Conservation (phyloP, 2,888 invertebrate genomes). For the Terebella lapidaria region DNA sequence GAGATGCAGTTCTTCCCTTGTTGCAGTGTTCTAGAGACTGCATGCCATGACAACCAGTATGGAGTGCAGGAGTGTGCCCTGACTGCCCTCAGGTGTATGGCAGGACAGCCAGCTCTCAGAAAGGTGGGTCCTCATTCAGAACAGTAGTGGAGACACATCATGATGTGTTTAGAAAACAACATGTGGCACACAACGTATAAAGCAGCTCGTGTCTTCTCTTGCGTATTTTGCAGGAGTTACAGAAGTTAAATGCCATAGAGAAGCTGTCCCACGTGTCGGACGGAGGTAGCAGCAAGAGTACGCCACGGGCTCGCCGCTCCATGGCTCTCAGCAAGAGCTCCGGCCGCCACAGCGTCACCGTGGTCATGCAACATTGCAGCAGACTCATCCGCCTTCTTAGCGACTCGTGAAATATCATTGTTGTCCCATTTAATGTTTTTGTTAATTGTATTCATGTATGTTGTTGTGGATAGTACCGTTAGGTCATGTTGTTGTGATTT, state of each 20-base stretch:
- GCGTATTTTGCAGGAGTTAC: conserved; percentile 34
- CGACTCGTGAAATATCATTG: no score
- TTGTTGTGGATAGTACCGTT: no score
- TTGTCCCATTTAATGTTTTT: no score
- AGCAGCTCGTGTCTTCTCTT: not conserved
- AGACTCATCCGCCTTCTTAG: conserved; percentile 37
- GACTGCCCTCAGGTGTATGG: conserved; percentile 41
- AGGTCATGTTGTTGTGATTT: no score
- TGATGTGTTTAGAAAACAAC: not conserved
- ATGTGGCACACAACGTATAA: not conserved
- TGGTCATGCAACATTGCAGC: conserved; percentile 39
- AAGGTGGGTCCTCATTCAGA: conserved; percentile 28
- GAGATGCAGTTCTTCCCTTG: no score
- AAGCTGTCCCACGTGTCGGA: conserved; percentile 33
- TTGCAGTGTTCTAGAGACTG: conserved; percentile 43
- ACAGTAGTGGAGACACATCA: not conserved
- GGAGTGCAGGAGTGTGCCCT: conserved; percentile 46
- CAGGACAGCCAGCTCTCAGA: conserved; percentile 35
- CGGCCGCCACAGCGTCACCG: conserved; percentile 28
- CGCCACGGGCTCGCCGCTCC: conserved; percentile 31
- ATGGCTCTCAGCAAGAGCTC: conserved; percentile 32
- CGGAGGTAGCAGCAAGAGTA: conserved; percentile 4
- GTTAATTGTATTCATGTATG: no score
- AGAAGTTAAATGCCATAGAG: conserved; percentile 35
- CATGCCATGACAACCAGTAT: conserved; percentile 45